phyloP scores from a whole-genome alignment of 2,113 vertebrate genomes.

The Uria lomvia region DNA sequence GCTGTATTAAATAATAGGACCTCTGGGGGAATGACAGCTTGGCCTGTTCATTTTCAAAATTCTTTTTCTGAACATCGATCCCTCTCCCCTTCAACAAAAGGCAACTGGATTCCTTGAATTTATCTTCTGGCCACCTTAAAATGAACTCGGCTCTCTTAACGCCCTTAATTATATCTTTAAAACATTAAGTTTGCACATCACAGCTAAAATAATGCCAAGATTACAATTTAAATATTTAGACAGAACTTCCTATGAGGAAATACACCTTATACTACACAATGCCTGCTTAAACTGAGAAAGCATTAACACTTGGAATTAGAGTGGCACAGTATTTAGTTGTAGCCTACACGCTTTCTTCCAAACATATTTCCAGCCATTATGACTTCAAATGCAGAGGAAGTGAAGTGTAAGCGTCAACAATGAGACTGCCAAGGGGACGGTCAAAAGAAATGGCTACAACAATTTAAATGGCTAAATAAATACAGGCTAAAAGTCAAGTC shows the following conservation, averaged over 20 bases:
- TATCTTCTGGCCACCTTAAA: not conserved
- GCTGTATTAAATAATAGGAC: not conserved
- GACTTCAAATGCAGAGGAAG: not conserved
- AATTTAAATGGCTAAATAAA: slow-evolving; percentile 58
- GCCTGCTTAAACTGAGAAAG: not conserved
- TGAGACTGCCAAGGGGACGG: slow-evolving; percentile 66
- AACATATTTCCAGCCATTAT: not conserved
- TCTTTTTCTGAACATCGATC: not conserved
- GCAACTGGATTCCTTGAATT: not conserved
- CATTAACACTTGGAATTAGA: not conserved
- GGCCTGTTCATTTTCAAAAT: not conserved
- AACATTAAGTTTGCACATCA: not conserved
- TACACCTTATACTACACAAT: not conserved
- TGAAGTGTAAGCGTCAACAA: slow-evolving; percentile 8
- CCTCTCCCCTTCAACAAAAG: not conserved
- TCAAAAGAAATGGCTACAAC: slow-evolving; percentile 60
- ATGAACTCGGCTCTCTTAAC: not conserved
- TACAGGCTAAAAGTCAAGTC: slow-evolving; percentile 69
- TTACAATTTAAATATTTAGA: not conserved
- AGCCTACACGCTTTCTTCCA: not conserved
- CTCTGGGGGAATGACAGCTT: not conserved
- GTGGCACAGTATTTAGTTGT: not conserved
- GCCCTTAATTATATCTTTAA: not conserved
- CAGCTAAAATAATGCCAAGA: not conserved
- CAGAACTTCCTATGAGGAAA: not conserved